A percentile compares a stretch with the other conserved stretches of the same genome.
Evolutionary conservation across 2,888 invertebrate species (phyloP).

Genomic region (Ischnus inquisitorius): DNA sequence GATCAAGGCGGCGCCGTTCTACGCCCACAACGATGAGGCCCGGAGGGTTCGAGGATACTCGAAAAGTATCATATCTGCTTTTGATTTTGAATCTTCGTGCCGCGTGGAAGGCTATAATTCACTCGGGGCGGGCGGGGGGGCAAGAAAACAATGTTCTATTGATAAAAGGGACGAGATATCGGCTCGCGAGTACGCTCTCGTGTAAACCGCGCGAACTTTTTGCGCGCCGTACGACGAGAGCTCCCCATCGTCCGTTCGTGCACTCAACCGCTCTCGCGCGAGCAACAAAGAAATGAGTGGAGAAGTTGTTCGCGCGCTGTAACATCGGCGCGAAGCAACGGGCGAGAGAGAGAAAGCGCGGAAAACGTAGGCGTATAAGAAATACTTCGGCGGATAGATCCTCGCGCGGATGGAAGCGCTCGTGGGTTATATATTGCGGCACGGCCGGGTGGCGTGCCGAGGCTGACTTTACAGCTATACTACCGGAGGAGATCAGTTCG

Average conservation of each 20-base stretch:
- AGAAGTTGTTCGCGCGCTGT: slow-evolving; percentile 9
- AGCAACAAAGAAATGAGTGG: slow-evolving; percentile 41
- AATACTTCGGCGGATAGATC: slow-evolving; percentile 51
- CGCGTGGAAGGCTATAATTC: slow-evolving; percentile 1
- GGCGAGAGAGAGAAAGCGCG: slow-evolving; percentile 35
- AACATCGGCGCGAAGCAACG: neutral
- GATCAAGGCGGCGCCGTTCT: neutral
- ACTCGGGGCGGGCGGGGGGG: neutral
- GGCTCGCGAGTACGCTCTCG: neutral
- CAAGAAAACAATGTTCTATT: slow-evolving; percentile 21
- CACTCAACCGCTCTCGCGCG: slow-evolving; percentile 55
- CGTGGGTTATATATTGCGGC: neutral
- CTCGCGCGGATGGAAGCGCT: slow-evolving; percentile 17
- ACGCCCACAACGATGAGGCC: neutral
- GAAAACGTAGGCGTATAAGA: slow-evolving; percentile 64
- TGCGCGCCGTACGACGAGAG: slow-evolving; percentile 10
- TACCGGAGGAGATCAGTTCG: slow-evolving; percentile 55
- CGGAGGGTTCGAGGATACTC: no score
- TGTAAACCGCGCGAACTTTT: neutral
- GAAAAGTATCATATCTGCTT: no score
- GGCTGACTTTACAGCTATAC: slow-evolving; percentile 55
- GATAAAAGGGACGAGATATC: slow-evolving; percentile 57
- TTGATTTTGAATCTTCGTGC: no score
- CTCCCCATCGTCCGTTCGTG: slow-evolving; percentile 41
- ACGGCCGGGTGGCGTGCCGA: slow-evolving; percentile 41